These are phyloP conservation scores for Eunapius fragilis DNA, from an alignment of 37 sponge, comb jelly and placozoan species.

Conservation along the genomic window DNA sequence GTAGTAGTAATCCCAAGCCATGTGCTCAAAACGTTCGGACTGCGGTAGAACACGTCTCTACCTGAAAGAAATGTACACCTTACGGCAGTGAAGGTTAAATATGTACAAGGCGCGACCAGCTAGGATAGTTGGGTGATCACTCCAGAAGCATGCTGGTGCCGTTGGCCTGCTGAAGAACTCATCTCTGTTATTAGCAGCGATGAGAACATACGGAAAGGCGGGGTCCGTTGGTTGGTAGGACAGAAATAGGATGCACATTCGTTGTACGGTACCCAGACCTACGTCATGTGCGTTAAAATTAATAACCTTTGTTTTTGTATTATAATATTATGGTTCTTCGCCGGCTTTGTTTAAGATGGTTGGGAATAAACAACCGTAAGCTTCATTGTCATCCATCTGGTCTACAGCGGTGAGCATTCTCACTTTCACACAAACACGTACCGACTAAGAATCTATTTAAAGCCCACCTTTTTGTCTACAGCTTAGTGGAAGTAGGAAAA, in stretches of 20 bases:
- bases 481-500: slow-evolving; percentile 83
- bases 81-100: slow-evolving; percentile 8
- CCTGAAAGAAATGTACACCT: slow-evolving; percentile 16
- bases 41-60: slow-evolving; percentile 39
- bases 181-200: slow-evolving; percentile 75
- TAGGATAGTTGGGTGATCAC: slow-evolving; percentile 42
- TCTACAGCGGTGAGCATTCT: neutral
- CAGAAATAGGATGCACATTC: slow-evolving; percentile 77
- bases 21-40: slow-evolving; percentile 57
- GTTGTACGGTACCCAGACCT: too few relatives aligned
- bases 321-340: neutral
- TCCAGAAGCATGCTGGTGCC: slow-evolving; percentile 47
- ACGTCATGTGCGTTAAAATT: too few relatives aligned
- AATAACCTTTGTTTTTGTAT: neutral
- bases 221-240: slow-evolving; percentile 20
- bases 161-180: slow-evolving; percentile 66
- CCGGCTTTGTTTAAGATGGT: neutral
- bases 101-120: slow-evolving; percentile 44
- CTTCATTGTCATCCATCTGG: neutral
- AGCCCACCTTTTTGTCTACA: slow-evolving; percentile 2
- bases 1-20: slow-evolving; percentile 76
- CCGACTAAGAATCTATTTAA: neutral
- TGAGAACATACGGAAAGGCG: slow-evolving; percentile 38
- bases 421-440: too few relatives aligned
- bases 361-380: neutral